A percentile compares a stretch with the other conserved stretches of the same genome.
phyloP scores from a whole-genome alignment of 2,113 vertebrate genomes.

The Atherinomorus stipes region DNA sequence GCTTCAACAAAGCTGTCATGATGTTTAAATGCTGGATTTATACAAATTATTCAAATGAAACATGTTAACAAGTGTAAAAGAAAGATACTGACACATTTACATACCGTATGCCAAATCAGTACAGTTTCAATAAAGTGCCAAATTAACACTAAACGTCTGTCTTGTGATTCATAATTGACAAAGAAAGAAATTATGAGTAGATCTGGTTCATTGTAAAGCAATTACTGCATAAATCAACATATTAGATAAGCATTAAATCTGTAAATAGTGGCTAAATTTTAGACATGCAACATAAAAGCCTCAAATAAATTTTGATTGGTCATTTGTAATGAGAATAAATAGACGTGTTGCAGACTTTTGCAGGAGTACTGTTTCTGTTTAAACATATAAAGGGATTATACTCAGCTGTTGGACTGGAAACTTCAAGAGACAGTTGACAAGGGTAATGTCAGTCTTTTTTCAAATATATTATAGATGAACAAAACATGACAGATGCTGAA shows the following conservation, averaged over 20 bases:
- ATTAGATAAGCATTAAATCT: slow-evolving; percentile 7
- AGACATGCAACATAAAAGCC: not conserved
- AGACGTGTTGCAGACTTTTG: too few species aligned
- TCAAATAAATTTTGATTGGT: not conserved
- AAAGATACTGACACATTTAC: not conserved
- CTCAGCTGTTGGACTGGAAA: not conserved
- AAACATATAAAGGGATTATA: not conserved
- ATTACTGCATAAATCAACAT: slow-evolving; percentile 18
- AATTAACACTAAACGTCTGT: not conserved
- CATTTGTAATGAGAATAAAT: slow-evolving; percentile 6
- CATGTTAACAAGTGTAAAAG: slow-evolving; percentile 15
- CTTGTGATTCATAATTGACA: not conserved
- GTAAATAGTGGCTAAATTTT: slow-evolving; percentile 16
- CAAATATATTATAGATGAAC: slow-evolving; percentile 1
- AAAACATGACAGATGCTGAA: slow-evolving; percentile 3
- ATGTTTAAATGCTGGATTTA: slow-evolving; percentile 9
- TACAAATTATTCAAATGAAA: slow-evolving; percentile 16
- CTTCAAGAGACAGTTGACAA: not conserved
- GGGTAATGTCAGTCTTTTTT: slow-evolving; percentile 14
- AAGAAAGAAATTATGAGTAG: not conserved
- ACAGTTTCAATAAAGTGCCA: not conserved
- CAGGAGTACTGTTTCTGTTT: not conserved
- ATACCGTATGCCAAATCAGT: not conserved
- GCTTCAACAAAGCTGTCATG: not conserved
- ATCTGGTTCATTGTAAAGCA: slow-evolving; percentile 6